Evolutionary conservation across 2,888 invertebrate genomes (phyloP).

Genomic region (Rugalucina vietnamica): DNA sequence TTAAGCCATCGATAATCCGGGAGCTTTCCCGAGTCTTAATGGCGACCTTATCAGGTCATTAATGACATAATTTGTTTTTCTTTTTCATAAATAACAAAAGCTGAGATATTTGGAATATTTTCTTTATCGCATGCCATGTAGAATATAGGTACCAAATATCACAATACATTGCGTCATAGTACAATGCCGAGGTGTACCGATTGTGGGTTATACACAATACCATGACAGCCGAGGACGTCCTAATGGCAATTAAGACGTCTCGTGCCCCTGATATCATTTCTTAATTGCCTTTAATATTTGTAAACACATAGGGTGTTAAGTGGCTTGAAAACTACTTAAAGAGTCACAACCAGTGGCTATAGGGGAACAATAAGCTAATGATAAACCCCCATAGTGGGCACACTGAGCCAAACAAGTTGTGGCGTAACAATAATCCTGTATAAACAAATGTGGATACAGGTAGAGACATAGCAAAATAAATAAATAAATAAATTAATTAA

Average conservation of each 20-base stretch:
- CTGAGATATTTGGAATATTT: background rate
- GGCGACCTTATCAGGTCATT: slow-evolving; percentile 10
- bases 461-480: background rate
- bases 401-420: too few relatives aligned
- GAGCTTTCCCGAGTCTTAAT: background rate
- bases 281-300: slow-evolving; percentile 11
- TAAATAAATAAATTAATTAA: background rate
- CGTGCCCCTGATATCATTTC: background rate
- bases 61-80: slow-evolving; percentile 4
- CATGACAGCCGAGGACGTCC: background rate
- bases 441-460: background rate
- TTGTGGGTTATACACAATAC: background rate
- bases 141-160: background rate
- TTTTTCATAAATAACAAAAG: slow-evolving; percentile 15
- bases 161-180: slow-evolving; percentile 3
- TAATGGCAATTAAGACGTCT: slow-evolving; percentile 2
- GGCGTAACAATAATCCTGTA: too few relatives aligned
- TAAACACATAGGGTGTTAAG: slow-evolving; percentile 14
- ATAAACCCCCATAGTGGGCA: background rate
- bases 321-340: slow-evolving; percentile 12
- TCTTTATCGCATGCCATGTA: slow-evolving; percentile 4
- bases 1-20: background rate
- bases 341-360: background rate
- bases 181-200: background rate
- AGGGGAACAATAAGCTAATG: background rate